phyloP scores from a whole-genome alignment of 64 coral and sea anemone species.

The Porites lutea region DNA sequence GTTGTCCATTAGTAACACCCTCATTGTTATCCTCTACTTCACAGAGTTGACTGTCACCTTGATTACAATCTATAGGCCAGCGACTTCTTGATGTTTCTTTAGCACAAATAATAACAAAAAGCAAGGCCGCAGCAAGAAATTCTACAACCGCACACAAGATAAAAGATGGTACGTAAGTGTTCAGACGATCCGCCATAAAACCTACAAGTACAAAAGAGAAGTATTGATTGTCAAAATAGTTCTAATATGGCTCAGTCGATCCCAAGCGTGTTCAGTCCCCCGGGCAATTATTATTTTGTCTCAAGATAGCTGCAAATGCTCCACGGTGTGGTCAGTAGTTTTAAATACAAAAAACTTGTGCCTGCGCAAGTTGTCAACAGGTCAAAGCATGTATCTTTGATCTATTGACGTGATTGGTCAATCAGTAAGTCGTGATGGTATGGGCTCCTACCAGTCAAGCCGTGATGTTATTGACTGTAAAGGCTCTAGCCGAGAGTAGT shows the following conservation, averaged over 20 bases:
- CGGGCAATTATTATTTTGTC: no score
- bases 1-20: background rate
- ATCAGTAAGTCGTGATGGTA: no score
- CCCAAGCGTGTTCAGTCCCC: no score
- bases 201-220: background rate
- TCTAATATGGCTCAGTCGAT: background rate
- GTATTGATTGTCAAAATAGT: background rate
- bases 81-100: background rate
- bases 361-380: no score
- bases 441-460: no score
- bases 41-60: background rate
- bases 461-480: no score
- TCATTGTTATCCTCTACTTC: background rate
- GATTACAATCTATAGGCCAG: background rate
- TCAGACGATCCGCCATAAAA: conserved; percentile 27
- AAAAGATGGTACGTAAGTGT: conserved; percentile 20
- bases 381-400: no score
- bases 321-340: no score
- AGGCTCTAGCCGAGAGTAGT: no score
- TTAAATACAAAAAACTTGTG: no score
- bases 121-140: background rate
- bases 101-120: conserved; percentile 8
- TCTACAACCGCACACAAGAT: background rate
- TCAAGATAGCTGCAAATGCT: no score
- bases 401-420: no score